A percentile compares a stretch with the other conserved stretches of the same genome.
phyloP scores from a whole-genome alignment of 2,113 vertebrate genomes.

The Columba livia region DNA sequence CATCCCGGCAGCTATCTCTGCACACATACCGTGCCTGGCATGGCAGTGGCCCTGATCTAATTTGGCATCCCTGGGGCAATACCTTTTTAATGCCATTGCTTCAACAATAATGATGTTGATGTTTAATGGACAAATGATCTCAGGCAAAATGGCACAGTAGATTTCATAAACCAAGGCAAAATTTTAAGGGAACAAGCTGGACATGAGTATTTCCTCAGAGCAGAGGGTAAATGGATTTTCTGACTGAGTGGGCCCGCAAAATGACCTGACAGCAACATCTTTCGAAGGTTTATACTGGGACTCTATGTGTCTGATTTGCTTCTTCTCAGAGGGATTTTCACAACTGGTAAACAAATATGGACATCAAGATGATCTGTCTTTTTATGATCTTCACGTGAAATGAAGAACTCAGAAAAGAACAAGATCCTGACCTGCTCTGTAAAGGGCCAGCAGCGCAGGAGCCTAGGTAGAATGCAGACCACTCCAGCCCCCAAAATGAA shows the following conservation, averaged over 20 bases:
- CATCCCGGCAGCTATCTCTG: neutral
- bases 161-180: neutral
- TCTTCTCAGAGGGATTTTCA: neutral
- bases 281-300: neutral
- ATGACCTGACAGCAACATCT: fast-evolving
- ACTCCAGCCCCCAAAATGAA: neutral
- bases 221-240: neutral
- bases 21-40: neutral
- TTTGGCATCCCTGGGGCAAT: neutral
- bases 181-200: neutral
- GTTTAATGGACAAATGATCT: neutral
- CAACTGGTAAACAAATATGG: neutral
- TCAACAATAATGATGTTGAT: neutral
- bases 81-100: neutral
- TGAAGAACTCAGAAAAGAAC: neutral
- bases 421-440: neutral
- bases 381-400: neutral
- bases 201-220: neutral
- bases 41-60: neutral
- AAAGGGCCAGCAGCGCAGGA: neutral
- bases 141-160: neutral
- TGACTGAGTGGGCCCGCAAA: neutral
- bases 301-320: neutral
- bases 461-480: neutral
- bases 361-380: neutral